Evolutionary conservation across 2,888 invertebrate genomes (phyloP).

Genomic region (Timema cristinae): DNA sequence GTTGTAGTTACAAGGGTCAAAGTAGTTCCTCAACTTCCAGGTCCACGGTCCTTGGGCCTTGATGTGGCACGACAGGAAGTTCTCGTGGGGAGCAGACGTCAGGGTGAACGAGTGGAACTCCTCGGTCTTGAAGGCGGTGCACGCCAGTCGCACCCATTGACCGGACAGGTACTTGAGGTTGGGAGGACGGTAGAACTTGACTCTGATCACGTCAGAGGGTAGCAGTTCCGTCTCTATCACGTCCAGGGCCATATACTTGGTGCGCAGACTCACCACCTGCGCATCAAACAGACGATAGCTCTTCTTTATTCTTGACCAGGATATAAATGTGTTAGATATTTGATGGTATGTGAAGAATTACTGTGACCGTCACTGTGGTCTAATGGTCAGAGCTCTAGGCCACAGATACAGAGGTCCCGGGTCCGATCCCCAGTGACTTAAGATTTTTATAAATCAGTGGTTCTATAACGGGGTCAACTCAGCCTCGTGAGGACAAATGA

Average conservation of each 20-base stretch:
- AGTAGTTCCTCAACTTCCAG: slow-evolving; percentile 92
- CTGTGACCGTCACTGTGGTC: too few relatives aligned
- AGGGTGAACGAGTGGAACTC: slow-evolving; percentile 95
- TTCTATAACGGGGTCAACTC: too few relatives aligned
- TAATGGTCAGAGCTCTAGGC: too few relatives aligned
- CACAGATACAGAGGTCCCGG: too few relatives aligned
- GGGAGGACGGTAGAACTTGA: slow-evolving; percentile 92
- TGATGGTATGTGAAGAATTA: too few relatives aligned
- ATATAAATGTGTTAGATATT: too few relatives aligned
- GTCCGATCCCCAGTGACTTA: too few relatives aligned
- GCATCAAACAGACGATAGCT: too few relatives aligned
- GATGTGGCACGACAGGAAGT: slow-evolving; percentile 90
- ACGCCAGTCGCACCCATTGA: slow-evolving; percentile 91
- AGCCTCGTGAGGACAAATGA: too few relatives aligned
- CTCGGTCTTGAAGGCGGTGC: slow-evolving; percentile 81
- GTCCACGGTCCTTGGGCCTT: slow-evolving; percentile 94
- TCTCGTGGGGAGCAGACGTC: slow-evolving; percentile 94
- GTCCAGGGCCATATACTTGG: slow-evolving; percentile 87
- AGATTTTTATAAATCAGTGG: too few relatives aligned
- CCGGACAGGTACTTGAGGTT: slow-evolving; percentile 91
- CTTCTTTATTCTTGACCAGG: too few relatives aligned
- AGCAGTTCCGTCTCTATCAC: slow-evolving; percentile 89
- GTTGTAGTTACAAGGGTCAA: slow-evolving; percentile 88
- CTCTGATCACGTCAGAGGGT: slow-evolving; percentile 91
- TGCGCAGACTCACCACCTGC: slow-evolving; percentile 84